Conservation (phyloP, 2,113 vertebrate species). For the Zosterops pallidus region DNA sequence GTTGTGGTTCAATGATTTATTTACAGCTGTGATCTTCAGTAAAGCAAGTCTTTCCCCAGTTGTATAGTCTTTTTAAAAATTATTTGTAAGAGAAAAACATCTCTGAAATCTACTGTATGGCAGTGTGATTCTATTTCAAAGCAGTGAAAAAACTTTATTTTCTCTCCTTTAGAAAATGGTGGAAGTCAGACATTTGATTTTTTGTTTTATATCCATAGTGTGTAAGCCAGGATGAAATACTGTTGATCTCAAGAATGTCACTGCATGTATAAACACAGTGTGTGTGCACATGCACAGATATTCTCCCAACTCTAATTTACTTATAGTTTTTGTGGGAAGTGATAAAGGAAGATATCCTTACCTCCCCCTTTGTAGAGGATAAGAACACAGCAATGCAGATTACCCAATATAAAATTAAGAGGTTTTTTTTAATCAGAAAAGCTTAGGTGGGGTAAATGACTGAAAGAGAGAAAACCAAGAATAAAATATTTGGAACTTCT, state of each 20-base stretch:
- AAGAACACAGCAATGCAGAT: not conserved
- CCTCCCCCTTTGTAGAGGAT: not conserved
- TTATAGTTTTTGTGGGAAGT: not conserved
- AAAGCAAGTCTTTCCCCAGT: constrained; percentile 44
- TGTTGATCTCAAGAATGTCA: not conserved
- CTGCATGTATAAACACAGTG: not conserved
- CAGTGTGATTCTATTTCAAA: not conserved
- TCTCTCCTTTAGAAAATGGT: not conserved
- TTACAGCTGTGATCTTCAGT: constrained; percentile 59
- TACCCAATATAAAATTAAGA: not conserved
- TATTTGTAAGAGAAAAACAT: constrained; percentile 28
- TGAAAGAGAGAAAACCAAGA: not conserved
- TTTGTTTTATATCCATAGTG: not conserved
- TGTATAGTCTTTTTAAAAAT: not conserved
- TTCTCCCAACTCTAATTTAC: not conserved
- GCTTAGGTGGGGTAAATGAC: not conserved
- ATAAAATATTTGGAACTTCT: not conserved
- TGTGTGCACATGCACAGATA: too few species aligned
- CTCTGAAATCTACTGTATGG: not conserved
- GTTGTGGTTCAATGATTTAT: constrained; percentile 69
- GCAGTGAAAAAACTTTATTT: not conserved
- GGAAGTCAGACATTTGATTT: not conserved
- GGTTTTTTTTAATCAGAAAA: not conserved
- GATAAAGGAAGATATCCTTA: not conserved
- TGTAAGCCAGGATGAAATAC: not conserved